Percentiles rank a stretch among this genome's conserved stretches.
Evolutionary conservation across 1,140 invertebrate species (phyloP).

Genomic region (Dysdera silvatica): DNA sequence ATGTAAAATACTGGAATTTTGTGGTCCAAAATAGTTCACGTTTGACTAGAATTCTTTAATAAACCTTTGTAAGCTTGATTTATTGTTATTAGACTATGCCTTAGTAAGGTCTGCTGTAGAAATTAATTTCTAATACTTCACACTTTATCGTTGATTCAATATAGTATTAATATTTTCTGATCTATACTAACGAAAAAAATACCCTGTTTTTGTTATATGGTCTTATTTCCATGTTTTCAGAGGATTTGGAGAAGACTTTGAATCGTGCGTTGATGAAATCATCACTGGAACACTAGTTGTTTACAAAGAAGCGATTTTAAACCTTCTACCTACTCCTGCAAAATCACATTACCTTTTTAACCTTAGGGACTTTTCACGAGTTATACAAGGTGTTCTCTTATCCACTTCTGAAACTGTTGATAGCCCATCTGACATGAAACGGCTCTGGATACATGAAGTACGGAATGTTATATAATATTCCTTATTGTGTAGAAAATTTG

Average conservation of each 20-base stretch:
- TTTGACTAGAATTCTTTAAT: too few species aligned
- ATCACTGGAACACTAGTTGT: slow-evolving; percentile 75
- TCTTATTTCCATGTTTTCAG: slow-evolving; percentile 42
- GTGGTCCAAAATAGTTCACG: too few species aligned
- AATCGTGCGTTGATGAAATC: slow-evolving; percentile 82
- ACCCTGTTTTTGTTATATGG: too few species aligned
- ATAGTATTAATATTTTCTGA: too few species aligned
- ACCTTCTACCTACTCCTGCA: slow-evolving; percentile 65
- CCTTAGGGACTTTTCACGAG: slow-evolving; percentile 84
- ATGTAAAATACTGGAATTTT: too few species aligned
- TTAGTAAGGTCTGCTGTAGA: too few species aligned
- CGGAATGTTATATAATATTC: neutral
- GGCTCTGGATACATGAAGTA: slow-evolving; percentile 90
- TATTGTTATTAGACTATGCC: too few species aligned
- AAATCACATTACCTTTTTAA: slow-evolving; percentile 95
- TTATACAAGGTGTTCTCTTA: slow-evolving; percentile 83
- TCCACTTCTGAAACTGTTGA: slow-evolving; percentile 87
- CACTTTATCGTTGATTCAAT: too few species aligned
- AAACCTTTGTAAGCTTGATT: too few species aligned
- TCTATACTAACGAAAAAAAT: too few species aligned
- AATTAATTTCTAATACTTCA: too few species aligned
- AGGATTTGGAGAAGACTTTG: slow-evolving; percentile 92
- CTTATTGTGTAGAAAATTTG: neutral
- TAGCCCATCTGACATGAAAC: slow-evolving; percentile 76
- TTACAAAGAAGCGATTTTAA: slow-evolving; percentile 71